Percentiles rank a stretch among this genome's conserved stretches.
Conservation (phyloP, 2,113 vertebrate genomes). For the Alexandromys fortis region DNA sequence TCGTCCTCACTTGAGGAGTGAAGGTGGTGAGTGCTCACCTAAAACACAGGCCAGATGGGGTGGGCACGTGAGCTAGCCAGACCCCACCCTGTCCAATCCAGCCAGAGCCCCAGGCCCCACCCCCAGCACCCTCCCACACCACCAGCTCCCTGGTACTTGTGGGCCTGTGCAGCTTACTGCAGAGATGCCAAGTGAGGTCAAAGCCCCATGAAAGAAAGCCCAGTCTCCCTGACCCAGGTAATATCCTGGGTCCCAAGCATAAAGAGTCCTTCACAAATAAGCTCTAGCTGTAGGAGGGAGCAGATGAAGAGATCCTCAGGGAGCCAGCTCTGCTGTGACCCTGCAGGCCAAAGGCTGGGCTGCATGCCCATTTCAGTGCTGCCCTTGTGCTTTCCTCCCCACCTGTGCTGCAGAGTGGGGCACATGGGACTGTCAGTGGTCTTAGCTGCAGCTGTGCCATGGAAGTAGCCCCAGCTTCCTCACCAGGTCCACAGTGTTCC, state of each 20-base stretch:
- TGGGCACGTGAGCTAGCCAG: constrained; percentile 15
- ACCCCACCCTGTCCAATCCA: neutral
- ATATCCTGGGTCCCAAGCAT: neutral
- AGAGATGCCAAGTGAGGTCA: neutral
- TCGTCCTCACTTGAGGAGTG: constrained; percentile 98
- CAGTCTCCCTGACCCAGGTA: neutral
- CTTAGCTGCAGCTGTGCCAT: neutral
- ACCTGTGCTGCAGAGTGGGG: neutral
- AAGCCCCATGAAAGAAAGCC: neutral
- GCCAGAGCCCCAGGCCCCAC: neutral
- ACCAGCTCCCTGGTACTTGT: neutral
- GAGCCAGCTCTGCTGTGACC: neutral
- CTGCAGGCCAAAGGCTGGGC: neutral
- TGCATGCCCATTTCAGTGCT: neutral
- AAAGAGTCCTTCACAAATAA: neutral
- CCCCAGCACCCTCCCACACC: neutral
- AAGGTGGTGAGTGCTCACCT: constrained; percentile 97
- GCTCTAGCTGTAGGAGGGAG: neutral
- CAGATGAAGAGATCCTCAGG: neutral
- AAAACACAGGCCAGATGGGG: constrained; percentile 68
- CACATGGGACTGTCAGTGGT: neutral
- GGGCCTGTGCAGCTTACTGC: neutral
- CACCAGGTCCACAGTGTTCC: constrained; percentile 96
- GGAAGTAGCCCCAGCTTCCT: constrained; percentile 59
- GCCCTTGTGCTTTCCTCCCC: neutral